These are phyloP conservation scores for Lerista edwardsae DNA, from an alignment of 2,797 vertebrate genomes.

Conservation along the genomic window DNA sequence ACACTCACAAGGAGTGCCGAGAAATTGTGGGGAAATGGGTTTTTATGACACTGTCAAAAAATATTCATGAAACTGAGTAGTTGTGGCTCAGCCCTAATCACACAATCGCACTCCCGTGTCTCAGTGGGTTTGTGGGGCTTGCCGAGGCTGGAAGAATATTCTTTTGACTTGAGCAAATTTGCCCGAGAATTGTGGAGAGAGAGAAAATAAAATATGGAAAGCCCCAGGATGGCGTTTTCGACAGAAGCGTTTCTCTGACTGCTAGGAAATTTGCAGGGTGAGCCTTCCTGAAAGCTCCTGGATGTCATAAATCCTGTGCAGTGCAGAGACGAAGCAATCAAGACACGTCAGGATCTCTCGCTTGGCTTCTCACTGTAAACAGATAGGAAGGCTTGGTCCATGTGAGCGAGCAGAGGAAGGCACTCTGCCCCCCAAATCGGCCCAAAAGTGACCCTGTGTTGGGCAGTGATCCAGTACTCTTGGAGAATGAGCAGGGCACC, in stretches of 20 bases:
- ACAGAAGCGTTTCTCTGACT: conserved; percentile 51
- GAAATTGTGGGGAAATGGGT: background rate
- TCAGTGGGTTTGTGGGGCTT: conserved; percentile 10
- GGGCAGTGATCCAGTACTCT: background rate
- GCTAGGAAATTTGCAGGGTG: conserved; percentile 59
- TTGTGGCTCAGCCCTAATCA: background rate
- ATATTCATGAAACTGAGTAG: background rate
- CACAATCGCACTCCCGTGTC: background rate
- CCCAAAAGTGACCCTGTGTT: background rate
- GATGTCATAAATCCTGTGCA: conserved; percentile 47
- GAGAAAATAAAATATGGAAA: conserved; percentile 61
- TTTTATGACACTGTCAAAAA: background rate
- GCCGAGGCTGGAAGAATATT: background rate
- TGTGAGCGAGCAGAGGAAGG: background rate
- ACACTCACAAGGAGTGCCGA: background rate
- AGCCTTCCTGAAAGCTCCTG: conserved; percentile 42
- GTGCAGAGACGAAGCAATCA: background rate
- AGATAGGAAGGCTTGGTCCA: background rate
- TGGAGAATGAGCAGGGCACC: background rate
- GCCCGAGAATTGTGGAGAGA: conserved; percentile 32
- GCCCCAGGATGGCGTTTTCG: conserved; percentile 56
- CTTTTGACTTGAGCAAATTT: conserved; percentile 57
- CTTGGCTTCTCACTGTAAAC: conserved; percentile 32
- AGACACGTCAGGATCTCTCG: background rate
- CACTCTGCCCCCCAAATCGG: background rate